Percentiles rank a stretch among this genome's conserved stretches.
These are phyloP conservation scores for Nipponacmea schrenckii DNA, from an alignment of 2,888 invertebrate species.

Conservation along the genomic window DNA sequence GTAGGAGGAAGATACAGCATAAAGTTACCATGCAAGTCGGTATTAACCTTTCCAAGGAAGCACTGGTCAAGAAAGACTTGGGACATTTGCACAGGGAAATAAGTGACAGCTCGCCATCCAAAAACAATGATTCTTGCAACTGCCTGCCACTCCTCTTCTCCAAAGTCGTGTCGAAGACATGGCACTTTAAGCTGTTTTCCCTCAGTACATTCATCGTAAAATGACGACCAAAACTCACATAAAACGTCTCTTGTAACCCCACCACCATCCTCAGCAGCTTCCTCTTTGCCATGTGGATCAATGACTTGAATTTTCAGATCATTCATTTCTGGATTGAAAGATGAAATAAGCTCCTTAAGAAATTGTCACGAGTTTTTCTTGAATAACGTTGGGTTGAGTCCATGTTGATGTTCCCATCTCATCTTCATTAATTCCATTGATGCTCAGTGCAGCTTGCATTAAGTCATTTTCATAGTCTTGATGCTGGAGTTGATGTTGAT, in stretches of 20 bases:
- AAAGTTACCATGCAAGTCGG: too few relatives aligned
- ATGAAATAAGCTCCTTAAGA: not conserved
- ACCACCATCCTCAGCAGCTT: not conserved
- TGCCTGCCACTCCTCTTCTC: slow-evolving; percentile 9
- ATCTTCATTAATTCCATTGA: too few relatives aligned
- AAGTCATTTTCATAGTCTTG: too few relatives aligned
- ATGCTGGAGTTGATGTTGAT: too few relatives aligned
- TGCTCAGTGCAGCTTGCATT: too few relatives aligned
- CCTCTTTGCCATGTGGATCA: not conserved
- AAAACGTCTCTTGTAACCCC: not conserved
- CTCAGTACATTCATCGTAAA: slow-evolving; percentile 9
- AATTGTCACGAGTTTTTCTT: too few relatives aligned
- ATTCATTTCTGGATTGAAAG: not conserved
- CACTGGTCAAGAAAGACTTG: not conserved
- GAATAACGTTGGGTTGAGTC: too few relatives aligned
- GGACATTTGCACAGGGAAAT: too few relatives aligned
- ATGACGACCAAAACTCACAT: slow-evolving; percentile 13
- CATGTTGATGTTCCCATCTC: too few relatives aligned
- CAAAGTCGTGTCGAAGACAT: slow-evolving; percentile 13
- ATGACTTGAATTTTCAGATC: not conserved
- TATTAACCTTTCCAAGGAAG: not conserved
- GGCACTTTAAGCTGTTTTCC: slow-evolving; percentile 15
- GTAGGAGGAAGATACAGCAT: too few relatives aligned
- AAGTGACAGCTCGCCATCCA: not conserved
- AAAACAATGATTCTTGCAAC: slow-evolving; percentile 1